Base-by-base conservation (phyloP, 2,888 invertebrate species). In the Clusia tigrina region DNA sequence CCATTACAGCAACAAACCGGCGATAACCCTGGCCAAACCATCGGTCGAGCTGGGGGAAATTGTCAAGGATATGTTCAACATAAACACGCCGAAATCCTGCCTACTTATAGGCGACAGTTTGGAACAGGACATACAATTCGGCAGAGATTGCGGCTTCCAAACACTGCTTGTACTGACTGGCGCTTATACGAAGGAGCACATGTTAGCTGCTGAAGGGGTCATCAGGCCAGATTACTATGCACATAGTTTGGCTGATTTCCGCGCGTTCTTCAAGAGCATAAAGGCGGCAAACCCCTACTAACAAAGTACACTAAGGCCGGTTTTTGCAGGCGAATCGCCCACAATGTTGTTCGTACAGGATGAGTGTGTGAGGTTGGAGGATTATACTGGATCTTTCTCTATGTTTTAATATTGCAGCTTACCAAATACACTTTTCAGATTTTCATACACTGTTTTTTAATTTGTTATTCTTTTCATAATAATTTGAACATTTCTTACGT, bases 101-200 rank as follows among this genome's bases (percentile, higher is more conserved):
- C 81, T 95, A 9, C 93, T 95, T 86, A 89, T 95, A 72, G 95
- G 95, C 46, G 95, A 95, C 80, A 89, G 91, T 89, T 86, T 91
- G 53, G 89, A 89, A 63, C 92, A 93, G 74, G 95, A 95, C 80
- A 88, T 95, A 53, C 85, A 87, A 2, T 88, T 94, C 70, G 94
- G 91, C 0, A 88, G 86, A 66, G 85, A 86, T 9, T 88, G 88
- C 67, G 91, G 91, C 0, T 88, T 92, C 78, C 87, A 88, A 74
- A 91, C 93, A 0, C 79, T 94, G 26, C 82, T 93, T 12, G 90
- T 94, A 0, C 84, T 93, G 6, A 89, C 90, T 1, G 82, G 82
- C n/a, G 71, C 71, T 17, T 69, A 73, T 9, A 70, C 71, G 52
- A 76, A 76, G 42, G 73, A 74, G 38, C 71, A 78, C 10, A 79